Evolutionary conservation across 1,140 invertebrate species (phyloP), one percentile per base, ranked within the genome.

Genomic region (Medauroidea extradentata): DNA sequence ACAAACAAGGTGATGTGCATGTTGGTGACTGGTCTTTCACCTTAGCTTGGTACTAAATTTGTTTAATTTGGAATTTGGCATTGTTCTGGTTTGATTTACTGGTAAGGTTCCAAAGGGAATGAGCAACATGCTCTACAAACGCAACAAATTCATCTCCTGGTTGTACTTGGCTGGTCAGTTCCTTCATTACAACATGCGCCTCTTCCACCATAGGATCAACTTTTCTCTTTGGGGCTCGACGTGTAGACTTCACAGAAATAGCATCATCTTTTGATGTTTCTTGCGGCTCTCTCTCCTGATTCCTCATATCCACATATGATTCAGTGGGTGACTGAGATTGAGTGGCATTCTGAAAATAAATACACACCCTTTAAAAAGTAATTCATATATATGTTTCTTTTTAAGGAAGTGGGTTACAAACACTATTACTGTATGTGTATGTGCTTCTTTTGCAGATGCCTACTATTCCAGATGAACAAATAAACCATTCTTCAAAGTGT

Each of bases 71-170:
- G n/a, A n/a, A n/a, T n/a, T n/a, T 13, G 38, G 24, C 18, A 53
- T 27, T 27, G 16, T 13, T 18, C 19, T 51, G 19, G 29, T 34
- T 34, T 53, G 19, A n/a, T 19, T 19, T 39, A 16, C 16, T 21
- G 48, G n/a, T 25, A 27, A 53, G 51, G 21, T 53, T 34, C 8
- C 29, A 13, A 34, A 53, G 25, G 25, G 18, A 34, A 25, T 34
- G 25, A 16, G 24, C 51, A 34, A 53, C 51, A 34, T 53, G 29
- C 14, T 53, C 51, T 27, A 14, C 51, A 53, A 53, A 53, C 24
- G 18, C 24, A 27, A 21, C 38, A 39, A 34, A 53, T 39, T 53
- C 24, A 21, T 53, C 51, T 34, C 34, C 18, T 34, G 38, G 2
- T 38, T 39, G 19, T 38, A 34, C 19, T 21, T 19, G 4, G 11